Conservation (phyloP, 1,140 invertebrate genomes). For the Antheraea pernyi region DNA sequence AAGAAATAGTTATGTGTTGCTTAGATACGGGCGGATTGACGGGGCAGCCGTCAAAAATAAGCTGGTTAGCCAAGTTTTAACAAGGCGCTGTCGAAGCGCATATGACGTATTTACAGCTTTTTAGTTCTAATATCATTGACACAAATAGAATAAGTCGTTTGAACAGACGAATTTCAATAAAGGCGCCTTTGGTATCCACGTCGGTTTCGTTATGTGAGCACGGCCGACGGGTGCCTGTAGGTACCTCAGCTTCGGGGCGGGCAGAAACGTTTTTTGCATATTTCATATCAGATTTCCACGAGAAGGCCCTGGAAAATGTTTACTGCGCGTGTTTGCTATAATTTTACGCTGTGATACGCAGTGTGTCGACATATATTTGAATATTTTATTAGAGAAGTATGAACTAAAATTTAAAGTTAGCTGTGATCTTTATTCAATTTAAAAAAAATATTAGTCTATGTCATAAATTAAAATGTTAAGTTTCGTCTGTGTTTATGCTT, state of each 20-base stretch:
- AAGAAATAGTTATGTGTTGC: too few relatives aligned
- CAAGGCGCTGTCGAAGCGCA: too few relatives aligned
- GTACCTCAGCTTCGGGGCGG: not conserved
- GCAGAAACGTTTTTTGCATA: conserved; percentile 35
- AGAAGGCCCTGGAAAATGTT: conserved; percentile 21
- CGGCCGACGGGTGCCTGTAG: not conserved
- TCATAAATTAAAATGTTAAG: too few relatives aligned
- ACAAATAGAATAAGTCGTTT: not conserved
- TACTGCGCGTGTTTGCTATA: conserved; percentile 16
- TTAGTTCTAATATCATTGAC: too few relatives aligned
- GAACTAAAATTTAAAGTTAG: too few relatives aligned
- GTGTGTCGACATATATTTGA: not conserved
- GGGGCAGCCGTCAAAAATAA: too few relatives aligned
- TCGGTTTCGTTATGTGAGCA: not conserved
- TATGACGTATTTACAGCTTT: too few relatives aligned
- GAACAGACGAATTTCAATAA: not conserved
- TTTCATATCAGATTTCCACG: conserved; percentile 40
- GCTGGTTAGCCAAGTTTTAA: too few relatives aligned
- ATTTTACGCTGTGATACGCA: conserved; percentile 4
- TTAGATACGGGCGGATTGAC: too few relatives aligned
- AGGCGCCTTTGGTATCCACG: not conserved
- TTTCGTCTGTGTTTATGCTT: too few relatives aligned
- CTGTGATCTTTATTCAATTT: too few relatives aligned
- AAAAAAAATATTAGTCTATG: too few relatives aligned
- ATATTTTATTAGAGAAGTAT: conserved; percentile 13